phyloP scores from a whole-genome alignment of 2,113 vertebrate species.

The Takifugu flavidus region DNA sequence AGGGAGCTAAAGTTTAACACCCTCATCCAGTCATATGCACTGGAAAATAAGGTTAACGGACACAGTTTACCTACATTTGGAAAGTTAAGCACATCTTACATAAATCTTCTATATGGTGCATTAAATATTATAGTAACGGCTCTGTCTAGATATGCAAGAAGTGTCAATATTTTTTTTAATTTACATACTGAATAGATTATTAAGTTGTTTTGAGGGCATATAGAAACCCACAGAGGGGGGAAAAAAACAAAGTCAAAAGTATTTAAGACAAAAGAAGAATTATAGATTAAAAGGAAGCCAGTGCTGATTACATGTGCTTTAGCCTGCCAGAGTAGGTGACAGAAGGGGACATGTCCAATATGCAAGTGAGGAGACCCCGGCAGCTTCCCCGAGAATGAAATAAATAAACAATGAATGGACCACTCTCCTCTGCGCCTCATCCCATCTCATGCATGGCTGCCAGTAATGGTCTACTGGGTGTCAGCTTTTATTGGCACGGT shows the following conservation, averaged over 20 bases:
- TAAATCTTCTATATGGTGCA: too few species aligned
- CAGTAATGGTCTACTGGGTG: constrained; percentile 79
- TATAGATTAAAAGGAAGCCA: neutral
- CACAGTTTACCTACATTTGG: too few species aligned
- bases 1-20: neutral
- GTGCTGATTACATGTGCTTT: constrained; percentile 58
- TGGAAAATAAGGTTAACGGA: neutral
- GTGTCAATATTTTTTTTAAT: too few species aligned
- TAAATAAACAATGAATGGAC: constrained; percentile 80
- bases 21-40: neutral
- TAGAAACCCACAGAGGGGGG: neutral
- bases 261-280: neutral
- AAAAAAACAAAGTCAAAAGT: neutral
- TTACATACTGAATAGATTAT: too few species aligned
- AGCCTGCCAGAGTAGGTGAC: constrained; percentile 67
- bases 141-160: too few species aligned
- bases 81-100: too few species aligned
- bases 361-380: constrained; percentile 36
- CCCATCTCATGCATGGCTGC: constrained; percentile 83
- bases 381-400: constrained; percentile 71
- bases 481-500: constrained; percentile 80
- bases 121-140: too few species aligned
- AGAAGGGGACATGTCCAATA: constrained; percentile 59
- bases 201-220: neutral
- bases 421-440: constrained; percentile 74